Base-by-base conservation (phyloP, 2,888 invertebrate species). In the Pecten maximus region DNA sequence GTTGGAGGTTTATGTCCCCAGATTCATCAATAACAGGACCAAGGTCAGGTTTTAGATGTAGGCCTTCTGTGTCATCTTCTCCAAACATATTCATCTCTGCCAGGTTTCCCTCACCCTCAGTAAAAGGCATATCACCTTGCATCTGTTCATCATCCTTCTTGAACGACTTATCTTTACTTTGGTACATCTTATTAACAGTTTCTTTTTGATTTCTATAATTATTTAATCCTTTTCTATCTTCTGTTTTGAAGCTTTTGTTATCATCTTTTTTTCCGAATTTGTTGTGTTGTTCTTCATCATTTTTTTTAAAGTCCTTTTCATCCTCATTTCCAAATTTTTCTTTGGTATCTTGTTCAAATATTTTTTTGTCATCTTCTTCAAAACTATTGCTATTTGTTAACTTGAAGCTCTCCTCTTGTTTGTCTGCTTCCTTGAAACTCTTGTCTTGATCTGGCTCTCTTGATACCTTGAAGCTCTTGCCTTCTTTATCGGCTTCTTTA, bases 171-270 rank as follows among this genome's bases (percentile, higher is more conserved):
- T 3, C 40, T n/a, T 40, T 74, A n/a, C n/a, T n/a, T n/a, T n/a
- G n/a, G 89, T 28, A 60, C 16, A 86, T 60, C 54, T 88, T 54
- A 40, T 16, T 40, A 19, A n/a, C 28, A n/a, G n/a, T n/a, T 54
- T 54, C 40, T 48, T 40, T n/a, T 16, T 91, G 92, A 86, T 92
- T 92, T 87, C 91, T 90, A 35, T 91, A 87, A 23, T 87, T 92
- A 16, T 90, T 90, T 35, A 40, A 16, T 88, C 89, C 60, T 19
- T 87, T 88, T 28, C 50, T 87, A 87, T 91, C 40, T 19, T 23
- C 23, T n/a, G 39, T 86, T 23, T 87, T 35, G 10, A 40, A 50
- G 23, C 88, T 40, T 39, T n/a, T 44, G 16, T 88, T 87, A 19
- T 91, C 88, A 28, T 87, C 28, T 12, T 40, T 19, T 19, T 88